Evolutionary conservation across 1,140 invertebrate genomes (phyloP), one percentile per base, ranked within the genome.

Genomic region (Grapholita molesta): DNA sequence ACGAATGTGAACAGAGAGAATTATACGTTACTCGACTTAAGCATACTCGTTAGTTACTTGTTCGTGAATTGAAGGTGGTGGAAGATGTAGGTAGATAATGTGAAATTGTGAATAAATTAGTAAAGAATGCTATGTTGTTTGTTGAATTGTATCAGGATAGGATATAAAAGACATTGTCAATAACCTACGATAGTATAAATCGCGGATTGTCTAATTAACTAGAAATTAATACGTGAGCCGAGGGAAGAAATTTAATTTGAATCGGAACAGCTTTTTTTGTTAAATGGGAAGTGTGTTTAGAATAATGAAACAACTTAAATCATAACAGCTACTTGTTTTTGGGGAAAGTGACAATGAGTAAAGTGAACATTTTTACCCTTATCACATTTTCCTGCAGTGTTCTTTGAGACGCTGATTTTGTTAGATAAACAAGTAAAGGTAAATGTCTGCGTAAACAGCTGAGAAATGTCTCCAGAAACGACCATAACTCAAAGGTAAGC

Each of bases 71-170:
- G 72, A 65, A 61, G 76, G 77, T 79, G 75, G 75, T 77, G 48
- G 68, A 66, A 66, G 38, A 57, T 82, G 73, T 86, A 89, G 84
- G 70, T 86, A 87, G 84, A 76, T 77, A 83, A 83, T 84, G 82
- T 83, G 80, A 84, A 85, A 80, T 86, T 85, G 83, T 85, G 81
- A 80, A 86, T 78, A 75, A 48, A 75, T 70, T 78, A 77, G 66
- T 69, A 72, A 79, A 73, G 68, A 76, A 78, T 78, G 76, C 77
- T 84, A 86, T 89, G 82, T 88, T 88, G 82, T 75, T 84, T 86
- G 84, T 88, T 85, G 82, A 79, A 83, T 73, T 76, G 75, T 84
- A 82, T 77, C 70, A 28, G 69, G 73, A 76, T 78, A 80, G 79
- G 70, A 71, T 71, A 53, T 76, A 80, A 82, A 82, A 83, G 82